Base-by-base conservation (phyloP, 2,888 invertebrate genomes). In the Leptinotarsa tumamoca region DNA sequence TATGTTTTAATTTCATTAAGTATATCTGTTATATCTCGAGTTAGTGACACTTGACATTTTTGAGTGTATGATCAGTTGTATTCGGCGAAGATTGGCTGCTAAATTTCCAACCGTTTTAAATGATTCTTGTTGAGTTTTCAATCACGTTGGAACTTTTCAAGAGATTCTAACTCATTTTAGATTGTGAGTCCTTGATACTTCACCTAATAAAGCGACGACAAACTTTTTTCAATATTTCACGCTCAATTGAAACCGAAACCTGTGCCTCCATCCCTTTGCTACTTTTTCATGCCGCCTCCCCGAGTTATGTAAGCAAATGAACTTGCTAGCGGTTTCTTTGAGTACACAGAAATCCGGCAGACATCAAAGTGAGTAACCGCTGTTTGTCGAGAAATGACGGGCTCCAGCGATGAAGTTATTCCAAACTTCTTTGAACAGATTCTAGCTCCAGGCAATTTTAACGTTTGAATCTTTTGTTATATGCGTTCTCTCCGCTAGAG, bases 301-400 rank as follows among this genome's bases (percentile, higher is more conserved):
- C 3, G 17, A 43, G 63, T 63, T 18, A 17, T 15, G 43, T 63
- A 33, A 63, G 63, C 17, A 33, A 63, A 63, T 17, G 63, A 43
- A 21, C 58, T 58, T 4, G 63, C 63, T 58, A 23, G 63, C 43
- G 63, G 63, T 63, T 63, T 43, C 63, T 63, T 63, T 63, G 63
- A 63, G 58, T 58, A 58, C 14, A 58, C 58, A 63, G n/a, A 43
- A 43, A 63, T 63, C 43, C 33, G n/a, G 63, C n/a, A 52, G n/a
- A 52, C 33, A 10, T 33, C 63, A 63, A 43, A 63, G 63, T 43
- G 17, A 63, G 63, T 33, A 63, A 63, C 18, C 63, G 43, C 33
- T 63, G 43, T 63, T 63, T 63, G 63, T 33, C n/a, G 63, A 14
- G 7, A 58, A 43, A 14, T 23, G 17, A 61, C 61, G 23, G 15